Evolutionary conservation across 2,113 vertebrate species (phyloP).

Genomic region (Tetrax tetrax): DNA sequence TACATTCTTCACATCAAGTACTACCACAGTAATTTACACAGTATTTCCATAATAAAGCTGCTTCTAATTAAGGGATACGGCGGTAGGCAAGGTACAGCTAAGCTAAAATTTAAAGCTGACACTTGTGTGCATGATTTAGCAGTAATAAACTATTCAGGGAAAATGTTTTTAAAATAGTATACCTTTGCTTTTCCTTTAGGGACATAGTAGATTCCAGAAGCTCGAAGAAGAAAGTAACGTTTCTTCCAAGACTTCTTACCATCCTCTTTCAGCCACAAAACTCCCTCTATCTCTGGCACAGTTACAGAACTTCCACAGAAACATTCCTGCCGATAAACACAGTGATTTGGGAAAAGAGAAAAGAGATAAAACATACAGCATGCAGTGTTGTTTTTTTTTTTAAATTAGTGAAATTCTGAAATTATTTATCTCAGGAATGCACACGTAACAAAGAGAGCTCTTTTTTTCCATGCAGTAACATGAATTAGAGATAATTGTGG

Average conservation of each 20-base stretch:
- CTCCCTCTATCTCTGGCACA: constrained; percentile 96
- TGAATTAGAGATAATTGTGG: neutral
- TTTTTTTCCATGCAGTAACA: neutral
- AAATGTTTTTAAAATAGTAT: neutral
- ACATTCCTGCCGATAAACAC: constrained; percentile 84
- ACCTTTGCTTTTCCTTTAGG: constrained; percentile 99
- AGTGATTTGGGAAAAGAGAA: neutral
- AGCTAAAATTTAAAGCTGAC: neutral
- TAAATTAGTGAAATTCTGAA: neutral
- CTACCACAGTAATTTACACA: neutral
- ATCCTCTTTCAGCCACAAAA: constrained; percentile 97
- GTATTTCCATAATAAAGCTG: neutral
- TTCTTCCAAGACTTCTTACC: constrained; percentile 99
- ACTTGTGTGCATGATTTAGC: neutral
- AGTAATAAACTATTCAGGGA: neutral
- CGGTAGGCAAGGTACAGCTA: neutral
- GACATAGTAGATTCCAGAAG: constrained; percentile 97
- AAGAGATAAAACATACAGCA: neutral
- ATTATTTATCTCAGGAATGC: neutral
- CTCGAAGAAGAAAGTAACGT: constrained; percentile 94
- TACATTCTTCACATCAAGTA: neutral
- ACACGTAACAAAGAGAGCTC: neutral
- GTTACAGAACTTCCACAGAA: constrained; percentile 96
- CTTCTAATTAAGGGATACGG: neutral
- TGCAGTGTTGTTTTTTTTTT: neutral